Evolutionary conservation across 2,888 invertebrate species (phyloP).

Genomic region (Heliconius charithonia): DNA sequence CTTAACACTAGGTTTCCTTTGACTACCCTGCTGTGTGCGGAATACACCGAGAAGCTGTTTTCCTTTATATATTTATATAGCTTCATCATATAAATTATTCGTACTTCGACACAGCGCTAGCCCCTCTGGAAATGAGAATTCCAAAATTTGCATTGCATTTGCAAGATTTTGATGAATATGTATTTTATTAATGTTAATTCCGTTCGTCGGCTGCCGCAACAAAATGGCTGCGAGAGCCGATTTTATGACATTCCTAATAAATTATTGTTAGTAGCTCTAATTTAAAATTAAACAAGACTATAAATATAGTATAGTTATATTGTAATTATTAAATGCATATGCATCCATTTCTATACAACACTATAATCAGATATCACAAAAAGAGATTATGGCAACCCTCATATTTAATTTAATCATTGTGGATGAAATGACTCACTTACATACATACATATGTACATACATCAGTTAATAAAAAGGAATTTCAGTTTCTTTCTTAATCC

Average conservation of each 20-base stretch:
- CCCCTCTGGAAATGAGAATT: conserved; percentile 1
- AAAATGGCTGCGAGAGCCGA: background rate
- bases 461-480: background rate
- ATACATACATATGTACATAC: background rate
- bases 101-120: background rate
- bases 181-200: conserved; percentile 34
- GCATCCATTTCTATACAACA: background rate
- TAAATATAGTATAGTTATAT: background rate
- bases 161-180: conserved; percentile 23
- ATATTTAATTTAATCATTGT: background rate
- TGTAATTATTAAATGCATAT: background rate
- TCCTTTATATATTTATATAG: background rate
- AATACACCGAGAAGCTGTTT: no score
- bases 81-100: background rate
- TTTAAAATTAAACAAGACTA: background rate
- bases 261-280: background rate
- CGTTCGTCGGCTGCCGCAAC: conserved; percentile 20
- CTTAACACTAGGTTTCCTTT: no score
- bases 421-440: background rate
- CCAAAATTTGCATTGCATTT: conserved; percentile 33
- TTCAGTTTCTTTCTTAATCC: conserved; percentile 1
- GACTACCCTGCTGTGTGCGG: no score
- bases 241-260: conserved; percentile 9
- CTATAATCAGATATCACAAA: background rate
- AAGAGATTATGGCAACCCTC: background rate